phyloP scores from a whole-genome alignment of 2,113 vertebrate genomes.

The Gobius niger region DNA sequence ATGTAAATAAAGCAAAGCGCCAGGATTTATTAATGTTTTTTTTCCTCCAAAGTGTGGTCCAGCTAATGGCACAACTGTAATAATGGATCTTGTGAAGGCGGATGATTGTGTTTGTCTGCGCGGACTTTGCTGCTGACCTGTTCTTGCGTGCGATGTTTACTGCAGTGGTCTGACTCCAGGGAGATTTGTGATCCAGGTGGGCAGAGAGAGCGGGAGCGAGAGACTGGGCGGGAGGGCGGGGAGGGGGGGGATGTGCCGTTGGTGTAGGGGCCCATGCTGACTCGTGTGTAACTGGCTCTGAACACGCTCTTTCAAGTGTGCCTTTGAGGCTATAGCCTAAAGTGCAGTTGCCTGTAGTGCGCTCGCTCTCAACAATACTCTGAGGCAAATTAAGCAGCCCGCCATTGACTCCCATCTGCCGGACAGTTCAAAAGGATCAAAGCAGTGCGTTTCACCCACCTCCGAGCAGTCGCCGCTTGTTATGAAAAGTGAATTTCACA shows the following conservation, averaged over 20 bases:
- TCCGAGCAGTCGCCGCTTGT: neutral
- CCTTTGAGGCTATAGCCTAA: conserved; percentile 41
- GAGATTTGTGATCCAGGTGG: conserved; percentile 32
- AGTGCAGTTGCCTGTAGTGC: conserved; percentile 39
- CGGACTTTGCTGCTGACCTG: conserved; percentile 12
- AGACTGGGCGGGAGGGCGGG: conserved; percentile 2
- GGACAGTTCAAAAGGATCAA: conserved; percentile 31
- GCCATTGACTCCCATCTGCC: conserved; percentile 17
- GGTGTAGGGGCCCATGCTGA: conserved; percentile 32
- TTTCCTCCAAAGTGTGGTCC: neutral
- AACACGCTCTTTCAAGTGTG: conserved; percentile 41
- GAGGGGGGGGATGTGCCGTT: conserved; percentile 13
- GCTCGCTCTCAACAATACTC: conserved; percentile 20
- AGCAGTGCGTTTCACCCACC: neutral
- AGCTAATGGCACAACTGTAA: neutral
- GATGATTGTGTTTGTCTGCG: neutral
- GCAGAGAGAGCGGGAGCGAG: conserved; percentile 8
- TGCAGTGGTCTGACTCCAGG: conserved; percentile 5
- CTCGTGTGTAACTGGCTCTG: conserved; percentile 32
- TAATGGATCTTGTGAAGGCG: conserved; percentile 8
- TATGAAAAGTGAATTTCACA: neutral
- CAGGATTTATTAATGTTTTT: neutral
- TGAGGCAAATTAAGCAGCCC: conserved; percentile 23
- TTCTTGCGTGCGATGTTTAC: conserved; percentile 22
- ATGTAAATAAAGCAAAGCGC: conserved; percentile 2